These are phyloP conservation scores for Taphrorychus bicolor DNA, from an alignment of 2,888 invertebrate species.

Conservation along the genomic window DNA sequence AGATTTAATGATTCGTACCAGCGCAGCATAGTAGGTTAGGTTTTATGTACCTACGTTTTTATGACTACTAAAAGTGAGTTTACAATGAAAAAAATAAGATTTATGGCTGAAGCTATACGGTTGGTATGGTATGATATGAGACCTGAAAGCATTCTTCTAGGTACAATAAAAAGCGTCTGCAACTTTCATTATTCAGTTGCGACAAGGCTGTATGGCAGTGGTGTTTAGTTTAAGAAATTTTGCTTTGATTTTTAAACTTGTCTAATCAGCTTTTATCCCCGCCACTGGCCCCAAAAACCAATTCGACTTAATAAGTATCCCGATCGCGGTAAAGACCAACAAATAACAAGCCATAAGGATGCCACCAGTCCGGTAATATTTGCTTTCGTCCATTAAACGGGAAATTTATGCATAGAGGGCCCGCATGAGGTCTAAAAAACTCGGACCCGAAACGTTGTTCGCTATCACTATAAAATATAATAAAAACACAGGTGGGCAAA, in stretches of 20 bases:
- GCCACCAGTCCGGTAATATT: constrained; percentile 31
- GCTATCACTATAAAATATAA: constrained; percentile 36
- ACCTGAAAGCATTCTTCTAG: background rate
- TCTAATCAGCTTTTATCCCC: background rate
- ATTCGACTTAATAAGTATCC: constrained; percentile 12
- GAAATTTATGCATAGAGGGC: constrained; percentile 36
- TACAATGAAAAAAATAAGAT: constrained; percentile 1
- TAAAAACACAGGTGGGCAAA: constrained; percentile 28
- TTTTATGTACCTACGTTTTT: constrained; percentile 1
- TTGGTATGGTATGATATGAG: background rate
- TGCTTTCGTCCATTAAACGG: constrained; percentile 33
- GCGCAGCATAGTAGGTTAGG: background rate
- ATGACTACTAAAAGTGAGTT: background rate
- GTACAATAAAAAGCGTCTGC: constrained; percentile 1
- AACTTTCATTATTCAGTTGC: background rate
- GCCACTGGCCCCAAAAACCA: background rate
- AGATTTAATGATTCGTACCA: background rate
- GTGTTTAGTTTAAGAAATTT: no score
- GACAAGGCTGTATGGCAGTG: background rate
- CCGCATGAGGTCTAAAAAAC: constrained; percentile 36
- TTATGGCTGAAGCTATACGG: background rate
- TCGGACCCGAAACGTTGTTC: constrained; percentile 17
- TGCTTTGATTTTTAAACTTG: background rate
- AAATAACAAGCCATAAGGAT: constrained; percentile 26
- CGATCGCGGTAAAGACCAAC: constrained; percentile 21